These are phyloP conservation scores for Pantherophis alleghaniensis DNA, from an alignment of 2,797 vertebrate species.

Conservation along the genomic window DNA sequence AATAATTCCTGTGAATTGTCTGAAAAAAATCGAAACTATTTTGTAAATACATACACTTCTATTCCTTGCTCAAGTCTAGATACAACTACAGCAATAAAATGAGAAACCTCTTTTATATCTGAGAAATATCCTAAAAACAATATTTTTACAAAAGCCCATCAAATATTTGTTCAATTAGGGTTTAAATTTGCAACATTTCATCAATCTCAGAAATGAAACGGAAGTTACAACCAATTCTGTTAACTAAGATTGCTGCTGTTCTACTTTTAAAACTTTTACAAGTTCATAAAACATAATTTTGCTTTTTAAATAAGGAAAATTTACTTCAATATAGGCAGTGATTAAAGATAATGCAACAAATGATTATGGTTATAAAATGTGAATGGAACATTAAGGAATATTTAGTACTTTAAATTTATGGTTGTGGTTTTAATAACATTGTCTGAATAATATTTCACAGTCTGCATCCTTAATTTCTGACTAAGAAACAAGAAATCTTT, in stretches of 20 bases:
- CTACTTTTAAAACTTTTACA: constrained; percentile 7
- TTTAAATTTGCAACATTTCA: neutral
- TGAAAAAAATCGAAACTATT: neutral
- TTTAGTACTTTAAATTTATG: constrained; percentile 4
- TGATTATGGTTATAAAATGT: neutral
- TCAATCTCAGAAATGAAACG: neutral
- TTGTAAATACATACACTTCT: neutral
- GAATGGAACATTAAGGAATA: constrained; percentile 1
- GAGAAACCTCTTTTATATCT: neutral
- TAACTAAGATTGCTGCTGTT: neutral
- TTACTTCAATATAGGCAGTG: neutral
- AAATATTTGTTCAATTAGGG: neutral
- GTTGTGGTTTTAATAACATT: neutral
- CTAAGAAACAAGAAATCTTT: neutral
- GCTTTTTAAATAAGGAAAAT: neutral
- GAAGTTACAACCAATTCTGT: neutral
- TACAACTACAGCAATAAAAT: neutral
- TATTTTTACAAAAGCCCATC: constrained; percentile 16
- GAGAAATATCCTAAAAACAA: constrained; percentile 3
- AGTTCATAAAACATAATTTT: neutral
- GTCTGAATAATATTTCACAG: neutral
- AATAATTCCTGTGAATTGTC: neutral
- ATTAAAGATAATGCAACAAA: neutral
- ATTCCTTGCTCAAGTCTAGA: neutral
- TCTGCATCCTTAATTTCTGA: neutral